A percentile compares a stretch with the other conserved stretches of the same genome.
Conservation (phyloP, 2,113 vertebrate species). For the Nanorana parkeri region DNA sequence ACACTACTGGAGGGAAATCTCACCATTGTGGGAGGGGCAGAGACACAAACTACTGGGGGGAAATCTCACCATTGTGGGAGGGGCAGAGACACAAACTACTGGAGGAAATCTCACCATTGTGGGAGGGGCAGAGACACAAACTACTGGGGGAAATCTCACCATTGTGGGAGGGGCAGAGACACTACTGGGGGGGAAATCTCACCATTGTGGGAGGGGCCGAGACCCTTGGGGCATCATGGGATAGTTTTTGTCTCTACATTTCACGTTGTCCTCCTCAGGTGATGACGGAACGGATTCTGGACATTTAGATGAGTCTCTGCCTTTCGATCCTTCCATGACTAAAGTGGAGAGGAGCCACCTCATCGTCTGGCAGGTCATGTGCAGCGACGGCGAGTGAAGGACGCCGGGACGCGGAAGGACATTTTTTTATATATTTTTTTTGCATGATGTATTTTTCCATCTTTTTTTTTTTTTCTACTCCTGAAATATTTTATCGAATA, state of each 20-base stretch:
- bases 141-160: no score
- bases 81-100: no score
- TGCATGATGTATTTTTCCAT: conserved; percentile 77
- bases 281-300: conserved; percentile 90
- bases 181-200: neutral
- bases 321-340: conserved; percentile 87
- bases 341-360: conserved; percentile 97
- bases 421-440: conserved; percentile 43
- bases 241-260: no score
- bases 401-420: conserved; percentile 55
- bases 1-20: no score
- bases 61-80: no score
- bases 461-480: conserved; percentile 72
- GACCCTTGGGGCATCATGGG: neutral
- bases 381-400: conserved; percentile 75
- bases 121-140: no score
- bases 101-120: no score
- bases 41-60: no score
- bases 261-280: conserved; percentile 69
- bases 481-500: conserved; percentile 73
- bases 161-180: no score
- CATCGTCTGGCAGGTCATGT: conserved; percentile 94
- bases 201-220: neutral
- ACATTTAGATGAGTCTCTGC: conserved; percentile 81
- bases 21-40: no score